Evolutionary conservation across 2,113 vertebrate genomes (phyloP), one percentile per base, ranked within the genome.

Genomic region (Megaceryle maxima): DNA sequence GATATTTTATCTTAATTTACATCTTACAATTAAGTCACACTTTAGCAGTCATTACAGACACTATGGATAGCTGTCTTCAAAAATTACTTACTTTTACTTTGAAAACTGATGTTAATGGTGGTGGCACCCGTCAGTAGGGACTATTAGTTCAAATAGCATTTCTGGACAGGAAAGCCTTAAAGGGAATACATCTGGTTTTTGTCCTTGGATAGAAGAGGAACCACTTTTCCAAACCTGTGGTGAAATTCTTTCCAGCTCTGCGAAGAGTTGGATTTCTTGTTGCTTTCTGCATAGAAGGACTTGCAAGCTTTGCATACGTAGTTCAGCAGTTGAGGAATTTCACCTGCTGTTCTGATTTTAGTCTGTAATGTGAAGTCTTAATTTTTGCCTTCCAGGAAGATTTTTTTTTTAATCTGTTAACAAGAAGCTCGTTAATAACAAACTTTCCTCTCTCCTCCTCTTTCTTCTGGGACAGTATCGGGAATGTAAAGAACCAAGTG

Each of bases 241-340:
- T 94, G 76, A 93, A 96, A 94, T 95, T 93, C 83, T 95, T 94
- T 90, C 88, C 72, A 22, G 86, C 67, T 86, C 41, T 90, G 85
- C 13, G 19, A 68, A 51, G 69, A 63, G 62, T 7, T 91, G 68
- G 59, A 69, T 81, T 86, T 80, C 20, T 66, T 93, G 13, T 86
- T 85, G 63, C 76, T 90, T 85, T 85, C 60, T 87, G 43, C 28
- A 12, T 60, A 64, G 67, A 28, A 73, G 55, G 55, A 62, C 46
- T 78, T 84, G 14, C 13, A 92, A 57, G 16, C 13, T 69, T 91
- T 94, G 72, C 31, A 7, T 43, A 18, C 1, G 16, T 35, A 88
- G 48, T 92, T 88, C 28, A 94, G 37, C 35, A 76, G 56, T 57
- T 89, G 17, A 39, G 16, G 13, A 73, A 16, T 75, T 95, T 85